Base-by-base conservation (phyloP, 2,113 vertebrate species). In the Tinamus guttatus region DNA sequence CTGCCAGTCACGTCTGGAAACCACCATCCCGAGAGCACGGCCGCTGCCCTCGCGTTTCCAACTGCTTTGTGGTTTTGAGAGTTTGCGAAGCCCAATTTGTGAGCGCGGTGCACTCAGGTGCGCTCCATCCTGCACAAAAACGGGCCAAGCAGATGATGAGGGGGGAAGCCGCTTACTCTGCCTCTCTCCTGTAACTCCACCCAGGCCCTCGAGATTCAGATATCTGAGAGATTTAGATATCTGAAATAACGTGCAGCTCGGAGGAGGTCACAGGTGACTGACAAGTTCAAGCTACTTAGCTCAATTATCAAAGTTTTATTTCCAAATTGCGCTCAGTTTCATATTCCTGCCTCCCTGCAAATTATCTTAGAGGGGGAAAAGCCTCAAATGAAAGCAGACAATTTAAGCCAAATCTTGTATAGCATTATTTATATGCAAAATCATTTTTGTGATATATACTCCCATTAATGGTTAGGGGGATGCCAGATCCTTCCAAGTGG, bases 261-360 rank as follows among this genome's bases (percentile, higher is more conserved):
- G 89, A 90, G 52, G 70, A 96, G 97, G 97, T 97, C 96, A 97
- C 89, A 97, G 94, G 96, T 96, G 94, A 97, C 96, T 81, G 95
- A 95, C 95, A 94, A 97, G 96, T 95, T 98, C 97, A 97, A 83
- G 89, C 78, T 90, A 97, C 94, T 97, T 96, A 97, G 94, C 90
- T 97, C 97, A 97, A 97, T 98, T 97, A 96, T 94, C 90, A 96
- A 96, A 95, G 89, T 97, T 98, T 96, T 96, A 90, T 97, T 97
- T 96, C 91, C 88, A 97, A 97, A 98, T 96, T 96, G 94, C 93
- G 77, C 94, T 98, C 95, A 97, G 77, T 96, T 96, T 96, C 68
- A 97, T 97, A 95, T 95, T 95, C 75, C 80, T 96, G 83, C 94
- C 85, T 96, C 80, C 54, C 73, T 96, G 67, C 87, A 94, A 97